Evolutionary conservation across 2,888 invertebrate genomes (phyloP).

Genomic region (Melinopterus prodromus): DNA sequence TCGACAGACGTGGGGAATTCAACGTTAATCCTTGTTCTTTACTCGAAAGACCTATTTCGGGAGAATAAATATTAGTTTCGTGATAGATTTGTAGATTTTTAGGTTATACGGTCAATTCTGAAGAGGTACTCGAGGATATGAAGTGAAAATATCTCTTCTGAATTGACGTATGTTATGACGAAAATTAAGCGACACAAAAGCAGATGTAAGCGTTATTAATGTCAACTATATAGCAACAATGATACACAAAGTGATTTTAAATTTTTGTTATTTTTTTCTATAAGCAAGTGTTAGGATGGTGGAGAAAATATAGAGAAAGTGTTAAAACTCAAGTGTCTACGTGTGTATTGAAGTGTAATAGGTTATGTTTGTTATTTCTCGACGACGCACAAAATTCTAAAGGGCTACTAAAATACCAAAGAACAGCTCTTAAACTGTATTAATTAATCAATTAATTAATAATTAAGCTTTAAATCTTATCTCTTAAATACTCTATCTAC

Average conservation of each 20-base stretch:
- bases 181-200: not conserved
- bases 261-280: not conserved
- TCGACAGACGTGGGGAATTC: conserved; percentile 43
- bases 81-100: not conserved
- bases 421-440: no score
- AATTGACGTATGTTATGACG: not conserved
- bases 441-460: no score
- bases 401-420: no score
- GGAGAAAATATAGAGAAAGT: no score
- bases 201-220: not conserved
- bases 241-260: not conserved
- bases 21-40: conserved; percentile 28
- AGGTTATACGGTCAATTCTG: not conserved
- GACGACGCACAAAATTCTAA: no score
- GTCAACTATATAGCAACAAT: not conserved
- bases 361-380: no score
- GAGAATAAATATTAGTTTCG: not conserved
- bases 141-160: not conserved
- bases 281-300: not conserved
- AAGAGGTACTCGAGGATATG: not conserved
- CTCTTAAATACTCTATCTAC: no score
- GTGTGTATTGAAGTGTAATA: no score
- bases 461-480: no score
- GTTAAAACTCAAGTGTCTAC: no score
- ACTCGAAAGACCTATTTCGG: not conserved